Conservation (phyloP, 2,888 invertebrate genomes). For the Maniola hyperantus region DNA sequence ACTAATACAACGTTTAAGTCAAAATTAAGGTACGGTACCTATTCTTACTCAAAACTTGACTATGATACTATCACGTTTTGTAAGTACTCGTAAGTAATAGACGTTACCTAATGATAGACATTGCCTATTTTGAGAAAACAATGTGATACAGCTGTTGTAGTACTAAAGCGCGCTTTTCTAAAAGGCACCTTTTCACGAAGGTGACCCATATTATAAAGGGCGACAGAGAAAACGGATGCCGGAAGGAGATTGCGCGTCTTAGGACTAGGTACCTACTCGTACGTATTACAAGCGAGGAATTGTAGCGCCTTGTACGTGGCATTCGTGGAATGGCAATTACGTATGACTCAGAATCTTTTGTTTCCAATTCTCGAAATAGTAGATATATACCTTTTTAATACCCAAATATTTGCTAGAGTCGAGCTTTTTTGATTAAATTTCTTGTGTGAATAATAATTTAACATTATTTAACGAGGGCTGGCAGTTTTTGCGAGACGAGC, state of each 20-base stretch:
- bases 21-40: no score
- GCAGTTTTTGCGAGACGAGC: not conserved
- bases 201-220: constrained; percentile 4
- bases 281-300: not conserved
- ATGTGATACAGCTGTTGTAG: not conserved
- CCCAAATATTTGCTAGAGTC: not conserved
- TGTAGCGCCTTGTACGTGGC: not conserved
- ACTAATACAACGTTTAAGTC: no score
- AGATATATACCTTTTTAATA: not conserved
- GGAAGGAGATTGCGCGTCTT: constrained; percentile 13
- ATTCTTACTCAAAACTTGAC: no score
- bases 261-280: not conserved
- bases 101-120: no score
- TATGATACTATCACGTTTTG: no score
- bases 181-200: not conserved
- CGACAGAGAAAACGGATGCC: constrained; percentile 10
- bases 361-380: not conserved
- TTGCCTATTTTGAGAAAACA: not conserved
- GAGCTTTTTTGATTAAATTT: not conserved
- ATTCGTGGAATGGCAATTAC: constrained; percentile 13
- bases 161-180: not conserved
- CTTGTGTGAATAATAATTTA: no score
- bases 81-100: no score
- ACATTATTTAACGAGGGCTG: not conserved
- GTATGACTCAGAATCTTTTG: not conserved